Evolutionary conservation across 2,888 invertebrate genomes (phyloP).

Genomic region (Nymphalis urticae): DNA sequence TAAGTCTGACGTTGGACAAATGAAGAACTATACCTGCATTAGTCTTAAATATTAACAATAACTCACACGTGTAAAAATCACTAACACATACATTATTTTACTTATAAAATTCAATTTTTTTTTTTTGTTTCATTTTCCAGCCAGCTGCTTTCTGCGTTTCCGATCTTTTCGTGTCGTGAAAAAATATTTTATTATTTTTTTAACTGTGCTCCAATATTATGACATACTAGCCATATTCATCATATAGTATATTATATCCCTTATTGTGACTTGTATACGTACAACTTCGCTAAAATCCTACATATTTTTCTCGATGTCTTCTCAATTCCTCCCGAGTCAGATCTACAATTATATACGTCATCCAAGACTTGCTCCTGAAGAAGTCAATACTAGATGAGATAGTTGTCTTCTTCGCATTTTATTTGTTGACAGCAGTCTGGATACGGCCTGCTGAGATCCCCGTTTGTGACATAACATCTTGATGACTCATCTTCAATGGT

Average conservation of each 20-base stretch:
- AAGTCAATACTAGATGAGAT: conserved; percentile 36
- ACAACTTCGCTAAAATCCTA: background rate
- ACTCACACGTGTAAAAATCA: background rate
- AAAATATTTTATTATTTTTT: too few species aligned
- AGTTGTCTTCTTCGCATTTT: conserved; percentile 61
- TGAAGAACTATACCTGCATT: background rate
- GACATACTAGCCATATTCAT: too few species aligned
- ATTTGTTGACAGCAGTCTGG: conserved; percentile 59
- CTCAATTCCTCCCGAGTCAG: background rate
- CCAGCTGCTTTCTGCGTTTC: too few species aligned
- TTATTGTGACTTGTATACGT: background rate
- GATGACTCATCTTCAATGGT: conserved; percentile 42
- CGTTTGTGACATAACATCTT: conserved; percentile 52
- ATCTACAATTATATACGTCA: conserved; percentile 16
- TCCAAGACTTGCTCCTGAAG: conserved; percentile 14
- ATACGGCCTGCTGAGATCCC: conserved; percentile 55
- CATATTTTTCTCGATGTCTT: background rate
- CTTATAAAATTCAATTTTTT: background rate
- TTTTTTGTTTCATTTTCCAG: background rate
- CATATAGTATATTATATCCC: background rate
- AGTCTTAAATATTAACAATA: background rate
- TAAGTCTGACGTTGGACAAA: conserved; percentile 18
- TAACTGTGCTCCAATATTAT: too few species aligned
- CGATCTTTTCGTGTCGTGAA: too few species aligned
- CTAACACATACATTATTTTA: background rate